Evolutionary conservation across 37 sponge, comb jelly and placozoan species (phyloP), one percentile per base, ranked within the genome.

Genomic region (Crambe crambe): DNA sequence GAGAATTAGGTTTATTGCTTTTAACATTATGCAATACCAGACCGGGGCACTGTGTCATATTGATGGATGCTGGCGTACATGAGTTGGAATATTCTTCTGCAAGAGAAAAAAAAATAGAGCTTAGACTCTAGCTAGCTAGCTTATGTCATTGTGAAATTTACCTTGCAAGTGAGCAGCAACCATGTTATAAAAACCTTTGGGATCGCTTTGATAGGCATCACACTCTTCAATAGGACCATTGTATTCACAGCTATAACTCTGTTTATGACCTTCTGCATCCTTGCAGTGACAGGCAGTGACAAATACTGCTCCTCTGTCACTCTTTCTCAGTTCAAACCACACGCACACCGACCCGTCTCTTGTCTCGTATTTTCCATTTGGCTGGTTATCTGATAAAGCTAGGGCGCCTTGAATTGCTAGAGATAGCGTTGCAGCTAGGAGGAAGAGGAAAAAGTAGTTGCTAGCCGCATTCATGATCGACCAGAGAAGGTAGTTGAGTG

Each of bases 271-370:
- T 9, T 4, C 30, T 27, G 1, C 34, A 56, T 56, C 25, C 8
- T 31, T 47, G n/a, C 74, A 56, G 26, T 47, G 25, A 26, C 74
- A 73, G 15, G 74, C 74, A 18, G 57, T 32, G 6, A 34, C 42
- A 22, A 73, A 30, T 4, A 30, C 17, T n/a, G 21, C 15, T 34
- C 2, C 56, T 2, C 17, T 29, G 12, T n/a, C 18, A 26, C 43
- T 47, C 1, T 47, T 26, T 30, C 57, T 47, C 57, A 73, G 74
- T 32, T 73, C 74, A 56, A 73, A 73, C 74, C 74, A 73, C 34
- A 47, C 32, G 12, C 74, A 73, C 31, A 17, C 30, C 6, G 74
- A 73, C 2, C 74, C 74, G 27, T 73, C 74, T 47, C 21, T 47
- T 31, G 57, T 56, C 56, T 73, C 74, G 30, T 41, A 73, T 12